A percentile compares a stretch with the other conserved stretches of the same genome.
Conservation (phyloP, 2,113 vertebrate genomes). For the Gila orcuttii region DNA sequence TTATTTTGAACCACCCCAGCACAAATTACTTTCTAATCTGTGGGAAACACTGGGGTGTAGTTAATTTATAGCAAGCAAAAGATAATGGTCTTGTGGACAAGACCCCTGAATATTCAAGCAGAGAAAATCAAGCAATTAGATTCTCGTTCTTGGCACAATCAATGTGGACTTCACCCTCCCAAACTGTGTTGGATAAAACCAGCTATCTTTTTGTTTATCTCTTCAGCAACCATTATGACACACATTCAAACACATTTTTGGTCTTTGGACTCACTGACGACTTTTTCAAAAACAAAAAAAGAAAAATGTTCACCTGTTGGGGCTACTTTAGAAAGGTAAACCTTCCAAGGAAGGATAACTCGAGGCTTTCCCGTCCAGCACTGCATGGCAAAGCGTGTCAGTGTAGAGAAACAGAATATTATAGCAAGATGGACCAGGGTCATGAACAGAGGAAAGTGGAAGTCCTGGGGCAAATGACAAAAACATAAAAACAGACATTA, state of each 20-base stretch:
- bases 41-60: too few relatives aligned
- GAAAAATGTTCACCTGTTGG: constrained; percentile 80
- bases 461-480: constrained; percentile 72
- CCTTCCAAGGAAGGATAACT: constrained; percentile 81
- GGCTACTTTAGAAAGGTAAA: constrained; percentile 83
- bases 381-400: constrained; percentile 74
- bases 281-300: not conserved
- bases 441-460: constrained; percentile 93
- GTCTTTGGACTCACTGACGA: not conserved
- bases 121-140: not conserved
- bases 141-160: not conserved
- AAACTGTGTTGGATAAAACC: constrained; percentile 1
- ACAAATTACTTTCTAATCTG: too few relatives aligned
- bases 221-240: constrained; percentile 8
- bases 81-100: not conserved
- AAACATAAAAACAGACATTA: not conserved
- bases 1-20: too few relatives aligned
- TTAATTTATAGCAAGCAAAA: too few relatives aligned
- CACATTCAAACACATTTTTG: not conserved
- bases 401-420: constrained; percentile 83
- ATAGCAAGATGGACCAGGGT: constrained; percentile 87
- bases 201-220: not conserved
- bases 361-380: constrained; percentile 80
- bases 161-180: constrained; percentile 45
- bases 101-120: not conserved